These are phyloP conservation scores for Xestobium rufovillosum DNA, from an alignment of 2,888 invertebrate genomes.

Conservation along the genomic window DNA sequence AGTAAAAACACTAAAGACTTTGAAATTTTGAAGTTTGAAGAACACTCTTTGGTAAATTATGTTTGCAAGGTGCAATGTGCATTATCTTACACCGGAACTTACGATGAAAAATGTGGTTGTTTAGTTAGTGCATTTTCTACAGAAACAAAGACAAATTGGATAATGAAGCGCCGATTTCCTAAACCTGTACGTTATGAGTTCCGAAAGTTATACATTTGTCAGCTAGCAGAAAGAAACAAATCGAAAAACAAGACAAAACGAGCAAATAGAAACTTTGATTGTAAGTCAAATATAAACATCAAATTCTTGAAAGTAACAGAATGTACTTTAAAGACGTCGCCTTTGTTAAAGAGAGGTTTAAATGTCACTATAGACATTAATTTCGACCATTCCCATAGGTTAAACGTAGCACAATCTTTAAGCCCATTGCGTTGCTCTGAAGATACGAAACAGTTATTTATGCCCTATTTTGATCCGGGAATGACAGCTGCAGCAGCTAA, in stretches of 20 bases:
- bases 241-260: conserved; percentile 22
- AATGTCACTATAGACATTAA: conserved; percentile 21
- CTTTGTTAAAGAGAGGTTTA: too few relatives aligned
- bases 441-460: conserved; percentile 23
- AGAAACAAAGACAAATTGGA: too few relatives aligned
- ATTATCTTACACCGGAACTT: too few relatives aligned
- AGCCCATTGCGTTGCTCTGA: conserved; percentile 22
- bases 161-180: too few relatives aligned
- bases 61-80: too few relatives aligned
- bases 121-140: too few relatives aligned
- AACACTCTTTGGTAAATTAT: too few relatives aligned
- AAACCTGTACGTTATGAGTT: too few relatives aligned
- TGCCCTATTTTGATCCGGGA: conserved; percentile 21
- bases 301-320: conserved; percentile 20
- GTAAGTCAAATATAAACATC: conserved; percentile 16
- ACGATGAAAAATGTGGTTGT: too few relatives aligned
- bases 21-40: too few relatives aligned
- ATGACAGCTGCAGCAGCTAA: conserved; percentile 23
- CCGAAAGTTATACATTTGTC: too few relatives aligned
- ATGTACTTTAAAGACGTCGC: conserved; percentile 21
- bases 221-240: conserved; percentile 24
- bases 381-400: conserved; percentile 21
- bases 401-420: conserved; percentile 19
- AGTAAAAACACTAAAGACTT: too few relatives aligned
- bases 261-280: conserved; percentile 18